Evolutionary conservation across 1,140 invertebrate genomes (phyloP).

Genomic region (Anoplolepis gracilipes): DNA sequence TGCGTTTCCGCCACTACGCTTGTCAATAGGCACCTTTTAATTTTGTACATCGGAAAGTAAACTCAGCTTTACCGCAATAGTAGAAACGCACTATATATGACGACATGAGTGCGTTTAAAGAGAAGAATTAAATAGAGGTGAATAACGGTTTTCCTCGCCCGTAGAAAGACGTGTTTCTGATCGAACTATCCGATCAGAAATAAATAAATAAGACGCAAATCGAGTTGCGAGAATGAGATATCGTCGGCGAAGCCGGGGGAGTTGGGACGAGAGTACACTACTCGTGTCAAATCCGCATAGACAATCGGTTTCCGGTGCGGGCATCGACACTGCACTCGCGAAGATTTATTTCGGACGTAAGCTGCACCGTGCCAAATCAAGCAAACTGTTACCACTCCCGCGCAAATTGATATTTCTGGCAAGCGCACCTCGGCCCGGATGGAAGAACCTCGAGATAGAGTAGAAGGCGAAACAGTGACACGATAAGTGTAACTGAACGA

Average conservation of each 20-base stretch:
- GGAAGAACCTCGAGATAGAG: constrained; percentile 33
- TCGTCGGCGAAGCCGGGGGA: not conserved
- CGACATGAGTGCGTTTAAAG: not conserved
- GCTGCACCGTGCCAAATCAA: constrained; percentile 74
- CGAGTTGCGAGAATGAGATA: constrained; percentile 20
- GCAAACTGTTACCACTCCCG: constrained; percentile 80
- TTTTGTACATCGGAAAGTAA: constrained; percentile 17
- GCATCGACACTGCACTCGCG: constrained; percentile 10
- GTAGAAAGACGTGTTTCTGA: not conserved
- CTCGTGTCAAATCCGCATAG: constrained; percentile 33
- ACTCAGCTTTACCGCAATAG: not conserved
- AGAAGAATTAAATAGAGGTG: not conserved
- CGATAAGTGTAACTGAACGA: constrained; percentile 44
- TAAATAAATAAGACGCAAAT: constrained; percentile 29
- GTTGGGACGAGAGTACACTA: constrained; percentile 6
- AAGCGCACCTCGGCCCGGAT: constrained; percentile 51
- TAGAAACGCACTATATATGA: not conserved
- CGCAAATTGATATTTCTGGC: constrained; percentile 82
- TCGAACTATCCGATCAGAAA: not conserved
- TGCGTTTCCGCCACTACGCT: not conserved
- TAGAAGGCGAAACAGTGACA: constrained; percentile 50
- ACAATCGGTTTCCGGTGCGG: constrained; percentile 64
- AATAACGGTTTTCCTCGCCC: not conserved
- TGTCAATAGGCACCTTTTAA: constrained; percentile 45
- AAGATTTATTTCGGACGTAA: constrained; percentile 74